Evolutionary conservation across 2,888 invertebrate species (phyloP), one percentile per base, ranked within the genome.

Genomic region (Ctenicera cuprea): DNA sequence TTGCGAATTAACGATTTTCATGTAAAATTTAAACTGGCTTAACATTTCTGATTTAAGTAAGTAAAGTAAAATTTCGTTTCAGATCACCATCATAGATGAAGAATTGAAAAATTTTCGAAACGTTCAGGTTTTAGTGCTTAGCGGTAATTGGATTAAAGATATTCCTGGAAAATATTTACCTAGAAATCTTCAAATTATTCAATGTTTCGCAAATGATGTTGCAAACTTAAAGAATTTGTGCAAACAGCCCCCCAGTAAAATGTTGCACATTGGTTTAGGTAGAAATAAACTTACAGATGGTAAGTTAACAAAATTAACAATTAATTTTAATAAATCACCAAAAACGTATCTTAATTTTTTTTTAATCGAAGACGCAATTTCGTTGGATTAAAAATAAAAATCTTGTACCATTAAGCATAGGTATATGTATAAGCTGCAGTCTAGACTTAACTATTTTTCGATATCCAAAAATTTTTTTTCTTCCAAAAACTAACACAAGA

Each of bases 231-330:
- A 82, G 7, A 74, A 76, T 9, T 85, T 90, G 69, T 82, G 82
- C 0, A 82, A 63, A 74, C 74, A 84, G 85, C 74, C 78, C 1
- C 90, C 91, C 0, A 70, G 76, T 54, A 82, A 84, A 52, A 80
- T 91, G 57, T 73, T 87, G 3, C 89, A 90, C 78, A 82, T 91
- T 61, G 91, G 91, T 43, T 83, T 91, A 20, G 87, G 88, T 0
- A 86, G 88, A 75, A 91, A 91, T 82, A 82, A 87, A 45, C 67
- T 87, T 50, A 80, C 80, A 7, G 80, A 86, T 71, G 80, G 86
- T 87, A 81, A 82, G 85, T 81, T 22, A 8, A 54, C 1, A 26
- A 20, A 12, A 18, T 12, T 52, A 52, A 20, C 7, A 20, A 20
- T 20, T n/a, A 41, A 54, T 26, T 54, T 20, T 52, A 20, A n/a